These are phyloP conservation scores for Jacana jacana DNA, from an alignment of 2,113 vertebrate species.

Conservation along the genomic window DNA sequence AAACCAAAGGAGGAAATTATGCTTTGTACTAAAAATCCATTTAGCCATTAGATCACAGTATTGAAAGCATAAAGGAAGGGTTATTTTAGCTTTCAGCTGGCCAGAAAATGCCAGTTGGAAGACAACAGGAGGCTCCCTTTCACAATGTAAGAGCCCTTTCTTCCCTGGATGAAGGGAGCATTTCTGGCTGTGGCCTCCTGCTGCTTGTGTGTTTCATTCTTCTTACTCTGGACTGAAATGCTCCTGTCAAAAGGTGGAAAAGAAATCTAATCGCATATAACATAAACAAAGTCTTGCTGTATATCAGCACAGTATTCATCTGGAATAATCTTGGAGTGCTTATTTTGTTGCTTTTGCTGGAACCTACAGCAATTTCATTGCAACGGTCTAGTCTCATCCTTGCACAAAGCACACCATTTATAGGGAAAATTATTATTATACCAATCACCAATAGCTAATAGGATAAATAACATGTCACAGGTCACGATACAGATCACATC, in stretches of 20 bases:
- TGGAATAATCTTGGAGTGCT: neutral
- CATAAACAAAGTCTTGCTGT: neutral
- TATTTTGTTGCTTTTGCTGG: neutral
- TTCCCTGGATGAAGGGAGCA: slow-evolving; percentile 5
- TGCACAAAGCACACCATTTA: neutral
- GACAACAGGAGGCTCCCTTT: slow-evolving; percentile 67
- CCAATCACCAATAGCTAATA: neutral
- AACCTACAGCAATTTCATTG: neutral
- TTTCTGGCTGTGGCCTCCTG: slow-evolving; percentile 15
- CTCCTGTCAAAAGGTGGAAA: slow-evolving; percentile 1
- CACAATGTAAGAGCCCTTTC: slow-evolving; percentile 41
- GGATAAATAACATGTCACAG: neutral
- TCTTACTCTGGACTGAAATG: neutral
- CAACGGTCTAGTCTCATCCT: neutral
- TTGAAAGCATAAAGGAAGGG: slow-evolving; percentile 11
- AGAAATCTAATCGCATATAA: neutral
- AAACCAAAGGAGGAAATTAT: slow-evolving; percentile 40
- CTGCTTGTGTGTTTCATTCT: slow-evolving; percentile 20
- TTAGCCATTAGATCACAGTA: slow-evolving; percentile 38
- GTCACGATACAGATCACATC: neutral
- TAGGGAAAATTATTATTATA: neutral
- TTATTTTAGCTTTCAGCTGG: slow-evolving; percentile 44
- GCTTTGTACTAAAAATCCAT: slow-evolving; percentile 55
- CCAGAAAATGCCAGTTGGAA: slow-evolving; percentile 39
- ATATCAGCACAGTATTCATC: neutral